A percentile compares a stretch with the other conserved stretches of the same genome.
Conservation (phyloP, 2,113 vertebrate genomes). For the Rhinogobius similis region DNA sequence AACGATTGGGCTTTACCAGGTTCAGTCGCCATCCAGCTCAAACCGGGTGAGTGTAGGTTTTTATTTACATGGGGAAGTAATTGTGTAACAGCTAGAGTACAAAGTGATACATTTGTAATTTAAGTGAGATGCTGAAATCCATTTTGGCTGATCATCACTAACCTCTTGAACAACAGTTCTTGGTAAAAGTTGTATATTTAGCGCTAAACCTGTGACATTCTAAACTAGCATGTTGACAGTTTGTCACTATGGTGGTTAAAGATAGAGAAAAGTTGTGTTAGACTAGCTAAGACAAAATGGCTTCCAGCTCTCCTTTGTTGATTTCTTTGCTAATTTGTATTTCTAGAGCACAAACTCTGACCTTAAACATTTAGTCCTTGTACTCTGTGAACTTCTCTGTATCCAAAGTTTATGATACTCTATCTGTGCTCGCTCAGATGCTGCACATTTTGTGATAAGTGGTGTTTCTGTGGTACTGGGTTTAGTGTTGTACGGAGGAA, state of each 20-base stretch:
- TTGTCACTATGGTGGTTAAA: neutral
- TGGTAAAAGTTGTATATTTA: neutral
- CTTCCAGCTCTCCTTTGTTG: conserved; percentile 26
- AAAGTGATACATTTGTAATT: neutral
- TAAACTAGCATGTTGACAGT: neutral
- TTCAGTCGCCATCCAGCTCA: conserved; percentile 19
- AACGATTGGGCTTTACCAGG: conserved; percentile 17
- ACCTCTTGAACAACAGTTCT: neutral
- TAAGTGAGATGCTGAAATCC: neutral
- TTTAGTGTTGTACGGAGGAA: neutral
- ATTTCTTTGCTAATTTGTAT: conserved; percentile 35
- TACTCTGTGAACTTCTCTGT: conserved; percentile 23
- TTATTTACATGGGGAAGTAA: neutral
- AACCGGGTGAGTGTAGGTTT: neutral
- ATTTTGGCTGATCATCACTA: neutral
- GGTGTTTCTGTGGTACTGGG: neutral
- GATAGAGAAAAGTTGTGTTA: neutral
- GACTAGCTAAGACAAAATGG: conserved; percentile 13
- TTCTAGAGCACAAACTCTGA: conserved; percentile 43
- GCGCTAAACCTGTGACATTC: neutral
- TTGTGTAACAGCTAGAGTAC: too few relatives aligned
- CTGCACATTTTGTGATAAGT: conserved; percentile 59
- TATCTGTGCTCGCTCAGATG: conserved; percentile 64
- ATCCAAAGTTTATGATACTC: conserved; percentile 62
- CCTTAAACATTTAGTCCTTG: conserved; percentile 42